Base-by-base conservation (phyloP, 2,797 vertebrate species). In the Oreonectes daqikongensis region DNA sequence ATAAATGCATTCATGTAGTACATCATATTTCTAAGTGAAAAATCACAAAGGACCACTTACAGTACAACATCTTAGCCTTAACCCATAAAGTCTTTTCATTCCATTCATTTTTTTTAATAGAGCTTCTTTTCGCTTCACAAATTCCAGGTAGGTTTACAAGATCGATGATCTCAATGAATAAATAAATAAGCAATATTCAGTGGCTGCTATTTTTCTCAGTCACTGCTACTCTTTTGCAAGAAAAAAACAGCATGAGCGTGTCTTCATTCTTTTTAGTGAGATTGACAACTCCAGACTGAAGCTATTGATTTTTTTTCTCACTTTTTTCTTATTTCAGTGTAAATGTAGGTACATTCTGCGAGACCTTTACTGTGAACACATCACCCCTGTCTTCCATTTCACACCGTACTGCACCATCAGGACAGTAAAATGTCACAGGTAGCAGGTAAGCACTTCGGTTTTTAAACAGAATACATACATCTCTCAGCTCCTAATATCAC, bases 251-350 rank as follows among this genome's bases (percentile, higher is more conserved):
- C 26, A 74, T 75, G 64, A 72, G 59, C 65, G 44, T 69, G 75
- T 73, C 73, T 82, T 80, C 32, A 59, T 50, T 50, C 50, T 71
- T 80, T 75, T 80, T 63, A 79, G 76, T 55, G 66, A 59, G 35
- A 85, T 67, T 79, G 81, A 83, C 69, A 82, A 69, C 63, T 68
- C 72, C 63, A 73, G 57, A 72, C 77, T 71, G 79, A 22, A 50
- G 55, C 74, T 78, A 85, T 85, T 76, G 79, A 81, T 85, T 79
- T 76, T 63, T 85, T 75, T 73, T 46, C n/a, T n/a, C 44, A 59
- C 42, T 69, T 52, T 64, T 77, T 74, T 38, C 30, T 44, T 55
- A 73, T 78, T 66, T 82, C 50, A 71, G 64, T 69, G 48, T 72
- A 74, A 81, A 78, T 78, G 11, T 30, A 72, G 64, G 67, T 71